Evolutionary conservation across 2,113 vertebrate genomes (phyloP), one percentile per base, ranked within the genome.

Genomic region (Poeciliopsis turrubarensis): DNA sequence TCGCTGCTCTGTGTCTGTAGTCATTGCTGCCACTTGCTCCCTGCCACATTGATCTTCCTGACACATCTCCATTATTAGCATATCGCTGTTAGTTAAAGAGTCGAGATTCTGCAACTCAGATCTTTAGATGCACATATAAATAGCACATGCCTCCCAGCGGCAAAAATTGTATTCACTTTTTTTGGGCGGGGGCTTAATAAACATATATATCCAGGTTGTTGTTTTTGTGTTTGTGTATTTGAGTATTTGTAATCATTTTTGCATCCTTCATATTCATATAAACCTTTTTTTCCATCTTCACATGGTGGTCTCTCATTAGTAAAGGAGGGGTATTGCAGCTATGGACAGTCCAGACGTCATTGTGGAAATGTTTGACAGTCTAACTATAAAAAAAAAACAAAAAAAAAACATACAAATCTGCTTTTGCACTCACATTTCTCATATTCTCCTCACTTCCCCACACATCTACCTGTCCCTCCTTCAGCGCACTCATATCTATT

Each of bases 31-130:
- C 76, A 32, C 63, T 44, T 34, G 4, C 74, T 76, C 66, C 69
- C 75, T 32, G 25, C 65, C 32, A 47, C 83, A 88, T 83, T 81
- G 84, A 91, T 92, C 86, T 74, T 77, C 19, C 39, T 79, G 79
- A 87, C 77, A 75, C 75, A 85, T 90, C 81, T 86, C 88, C 80
- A 86, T 89, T 84, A 31, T 71, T 31, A 75, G 69, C 19, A 61
- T 32, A 31, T 47, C 44, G 25, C 37, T 54, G n/a, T 31, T 44
- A 67, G 37, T 68, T 17, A 71, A 60, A 34, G 25, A n/a, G 32
- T 64, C 9, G 19, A 65, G 14, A 54, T 65, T 54, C 41, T 70
- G n/a, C 3, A 22, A 29, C 31, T 34, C 70, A 54, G 54, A 60
- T 63, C 51, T 39, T 60, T 54, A 39, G 10, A 71, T 54, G 29